Evolutionary conservation across 2,888 invertebrate genomes (phyloP), one percentile per base, ranked within the genome.

Genomic region (Phyto melanocephala): DNA sequence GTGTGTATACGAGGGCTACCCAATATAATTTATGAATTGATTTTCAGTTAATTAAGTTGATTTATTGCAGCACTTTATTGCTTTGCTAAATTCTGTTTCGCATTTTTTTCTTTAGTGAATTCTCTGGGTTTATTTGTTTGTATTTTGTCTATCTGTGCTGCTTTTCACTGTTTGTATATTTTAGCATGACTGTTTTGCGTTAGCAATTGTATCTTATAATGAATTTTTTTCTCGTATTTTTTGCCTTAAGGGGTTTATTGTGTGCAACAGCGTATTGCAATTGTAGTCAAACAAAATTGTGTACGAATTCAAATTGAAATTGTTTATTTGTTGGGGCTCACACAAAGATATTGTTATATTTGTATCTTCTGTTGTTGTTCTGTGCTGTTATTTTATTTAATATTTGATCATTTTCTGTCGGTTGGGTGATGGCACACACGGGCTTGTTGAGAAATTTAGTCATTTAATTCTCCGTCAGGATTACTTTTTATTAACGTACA

Each of bases 21-120:
- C 81, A 84, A 72, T 78, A 75, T 87, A 88, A 88, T 88, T 88
- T 88, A 88, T 88, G 88, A 87, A 88, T 88, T 88, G 88, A 88
- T 88, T 88, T 88, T 88, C 87, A 88, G 88, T 88, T 88, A 88
- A 88, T 88, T 88, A 88, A 88, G 87, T 88, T 88, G 88, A 88
- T 88, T 88, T 88, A 88, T 88, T 86, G 87, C 87, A 83, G 85
- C 87, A 87, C 87, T 88, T 88, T 88, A 88, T 87, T 87, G 86
- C 88, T 87, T 86, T 85, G 86, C 85, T 86, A 86, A 85, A 86
- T 86, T 86, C 85, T 86, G 85, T 84, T 86, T 86, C 85, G 86
- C 87, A 86, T 85, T 86, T 86, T 84, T 85, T 83, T 70, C 52
- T 42, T 63, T 3, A 11, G 13, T 40, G 35, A 40, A 68, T 47